A percentile compares a stretch with the other conserved stretches of the same genome.
Evolutionary conservation across 2,888 invertebrate species (phyloP).

Genomic region (Orthonychiurus folsomi): DNA sequence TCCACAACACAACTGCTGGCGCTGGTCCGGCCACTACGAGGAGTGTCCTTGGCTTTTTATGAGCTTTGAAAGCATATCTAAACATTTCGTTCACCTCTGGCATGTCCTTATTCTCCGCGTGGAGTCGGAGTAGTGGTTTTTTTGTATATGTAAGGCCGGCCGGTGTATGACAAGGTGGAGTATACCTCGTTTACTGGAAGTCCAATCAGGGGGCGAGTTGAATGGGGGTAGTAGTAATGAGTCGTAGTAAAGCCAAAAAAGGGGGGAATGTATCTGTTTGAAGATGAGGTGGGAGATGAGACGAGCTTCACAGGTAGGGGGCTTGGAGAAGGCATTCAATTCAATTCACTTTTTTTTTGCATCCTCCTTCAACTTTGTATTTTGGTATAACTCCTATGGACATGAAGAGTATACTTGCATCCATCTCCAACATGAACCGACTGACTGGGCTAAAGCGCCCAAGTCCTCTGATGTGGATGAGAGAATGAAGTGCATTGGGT

Average conservation of each 20-base stretch:
- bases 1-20: no score
- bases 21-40: no score
- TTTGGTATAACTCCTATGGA: no score
- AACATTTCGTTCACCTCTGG: conserved; percentile 1
- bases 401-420: no score
- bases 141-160: not conserved
- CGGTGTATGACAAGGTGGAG: not conserved
- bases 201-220: not conserved
- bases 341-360: not conserved
- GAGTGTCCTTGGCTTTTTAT: not conserved
- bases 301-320: no score
- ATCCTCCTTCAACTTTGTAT: not conserved
- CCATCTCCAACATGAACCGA: no score
- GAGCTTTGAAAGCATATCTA: conserved; percentile 1
- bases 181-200: not conserved
- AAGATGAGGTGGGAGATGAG: no score
- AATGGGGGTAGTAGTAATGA: not conserved
- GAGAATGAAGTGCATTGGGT: not conserved
- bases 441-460: conserved; percentile 1
- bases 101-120: not conserved
- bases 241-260: no score
- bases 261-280: no score
- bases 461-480: not conserved
- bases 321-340: not conserved
- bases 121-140: no score